Conservation (phyloP, 1,140 invertebrate genomes). For the Aphelinus atriplicis region DNA sequence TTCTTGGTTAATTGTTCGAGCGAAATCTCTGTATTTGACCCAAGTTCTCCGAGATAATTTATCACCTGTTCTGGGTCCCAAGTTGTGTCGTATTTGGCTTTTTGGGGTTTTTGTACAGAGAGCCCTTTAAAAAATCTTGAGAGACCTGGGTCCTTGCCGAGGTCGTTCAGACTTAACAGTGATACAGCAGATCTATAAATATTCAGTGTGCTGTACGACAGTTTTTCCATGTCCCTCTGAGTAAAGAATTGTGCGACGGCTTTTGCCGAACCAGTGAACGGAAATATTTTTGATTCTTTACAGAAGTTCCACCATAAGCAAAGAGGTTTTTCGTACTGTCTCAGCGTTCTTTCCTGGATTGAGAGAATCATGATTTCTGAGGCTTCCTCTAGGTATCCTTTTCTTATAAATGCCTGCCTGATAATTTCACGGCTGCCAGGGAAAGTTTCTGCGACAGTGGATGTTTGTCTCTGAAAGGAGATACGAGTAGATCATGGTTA, state of each 20-base stretch:
- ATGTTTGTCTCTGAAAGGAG: constrained; percentile 43
- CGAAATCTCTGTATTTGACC: not conserved
- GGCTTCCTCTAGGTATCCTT: constrained; percentile 12
- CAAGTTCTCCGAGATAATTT: not conserved
- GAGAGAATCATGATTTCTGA: constrained; percentile 10
- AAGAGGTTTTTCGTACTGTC: constrained; percentile 39
- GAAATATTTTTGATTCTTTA: not conserved
- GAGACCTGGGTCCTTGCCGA: constrained; percentile 8
- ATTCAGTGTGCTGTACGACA: constrained; percentile 23
- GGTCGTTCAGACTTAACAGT: constrained; percentile 10
- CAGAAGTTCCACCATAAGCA: constrained; percentile 38
- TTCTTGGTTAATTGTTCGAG: constrained; percentile 9
- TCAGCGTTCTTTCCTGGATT: constrained; percentile 16
- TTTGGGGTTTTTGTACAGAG: constrained; percentile 32
- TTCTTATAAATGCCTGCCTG: constrained; percentile 12
- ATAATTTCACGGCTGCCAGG: constrained; percentile 41
- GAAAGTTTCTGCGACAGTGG: constrained; percentile 43
- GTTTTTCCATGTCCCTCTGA: not conserved
- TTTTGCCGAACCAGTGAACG: not conserved
- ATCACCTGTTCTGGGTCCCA: constrained; percentile 35
- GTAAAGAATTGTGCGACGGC: constrained; percentile 30
- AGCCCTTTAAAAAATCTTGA: constrained; percentile 38
- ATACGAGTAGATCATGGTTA: constrained; percentile 43
- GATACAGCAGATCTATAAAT: constrained; percentile 29
- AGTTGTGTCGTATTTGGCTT: constrained; percentile 34